A percentile compares a stretch with the other conserved stretches of the same genome.
Evolutionary conservation across 92 coral and sea anemone species (phyloP).

Genomic region (Palythoa caribaeorum): DNA sequence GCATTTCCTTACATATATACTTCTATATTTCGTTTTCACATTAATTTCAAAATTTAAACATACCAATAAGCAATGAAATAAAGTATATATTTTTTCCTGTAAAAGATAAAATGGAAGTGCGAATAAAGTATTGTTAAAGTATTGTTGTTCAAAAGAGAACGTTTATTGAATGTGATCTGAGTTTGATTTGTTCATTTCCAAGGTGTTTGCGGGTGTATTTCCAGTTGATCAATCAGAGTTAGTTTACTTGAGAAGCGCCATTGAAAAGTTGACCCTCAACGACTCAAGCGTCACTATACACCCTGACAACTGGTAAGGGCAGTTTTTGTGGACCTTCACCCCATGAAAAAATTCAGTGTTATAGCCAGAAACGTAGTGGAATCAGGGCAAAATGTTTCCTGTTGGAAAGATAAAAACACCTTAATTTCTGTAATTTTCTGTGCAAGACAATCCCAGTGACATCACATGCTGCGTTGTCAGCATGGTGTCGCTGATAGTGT

Average conservation of each 20-base stretch:
- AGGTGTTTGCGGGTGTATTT: constrained; percentile 99
- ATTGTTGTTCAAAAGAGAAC: background rate
- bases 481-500: too few species aligned
- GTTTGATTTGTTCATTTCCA: background rate
- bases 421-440: too few species aligned
- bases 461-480: too few species aligned
- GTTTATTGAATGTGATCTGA: background rate
- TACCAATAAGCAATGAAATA: too few species aligned
- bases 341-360: background rate
- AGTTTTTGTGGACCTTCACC: background rate
- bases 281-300: constrained; percentile 94
- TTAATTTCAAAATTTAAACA: too few species aligned
- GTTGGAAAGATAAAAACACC: too few species aligned
- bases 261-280: constrained; percentile 91
- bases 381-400: background rate
- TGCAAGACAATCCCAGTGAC: too few species aligned
- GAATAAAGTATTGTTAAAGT: too few species aligned
- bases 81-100: too few species aligned
- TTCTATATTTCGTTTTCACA: too few species aligned
- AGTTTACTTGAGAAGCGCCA: constrained; percentile 84
- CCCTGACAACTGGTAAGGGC: constrained; percentile 87
- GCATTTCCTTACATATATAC: too few species aligned
- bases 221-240: constrained; percentile 97
- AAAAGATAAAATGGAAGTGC: too few species aligned
- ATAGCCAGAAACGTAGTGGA: background rate